Evolutionary conservation across 2,888 invertebrate genomes (phyloP).

Genomic region (Sphecodes monilicornis): DNA sequence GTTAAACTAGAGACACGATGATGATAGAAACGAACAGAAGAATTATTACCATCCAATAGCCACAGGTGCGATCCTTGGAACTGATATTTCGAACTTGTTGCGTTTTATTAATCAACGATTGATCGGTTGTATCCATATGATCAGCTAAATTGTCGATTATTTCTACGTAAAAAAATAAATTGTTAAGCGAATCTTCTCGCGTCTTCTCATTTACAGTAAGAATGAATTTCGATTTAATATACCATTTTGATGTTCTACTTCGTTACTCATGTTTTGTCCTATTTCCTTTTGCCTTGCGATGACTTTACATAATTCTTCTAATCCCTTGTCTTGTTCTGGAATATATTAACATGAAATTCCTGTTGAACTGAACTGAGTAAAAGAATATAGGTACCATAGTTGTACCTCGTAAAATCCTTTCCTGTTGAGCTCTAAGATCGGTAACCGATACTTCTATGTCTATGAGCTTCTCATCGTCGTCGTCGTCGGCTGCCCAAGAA

Average conservation of each 20-base stretch:
- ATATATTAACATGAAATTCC: slow-evolving; percentile 55
- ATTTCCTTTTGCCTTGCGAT: slow-evolving; percentile 91
- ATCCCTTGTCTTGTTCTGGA: slow-evolving; percentile 90
- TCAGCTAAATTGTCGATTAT: slow-evolving; percentile 91
- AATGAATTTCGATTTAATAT: slow-evolving; percentile 45
- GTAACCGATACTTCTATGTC: slow-evolving; percentile 84
- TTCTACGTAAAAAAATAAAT: slow-evolving; percentile 85
- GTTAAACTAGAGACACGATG: slow-evolving; percentile 84
- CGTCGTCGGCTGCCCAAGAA: slow-evolving; percentile 83
- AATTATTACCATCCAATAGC: slow-evolving; percentile 91
- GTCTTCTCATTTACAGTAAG: not conserved
- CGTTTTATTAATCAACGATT: slow-evolving; percentile 89
- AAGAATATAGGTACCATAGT: slow-evolving; percentile 68
- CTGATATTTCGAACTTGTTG: slow-evolving; percentile 88
- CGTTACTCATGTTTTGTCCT: slow-evolving; percentile 90
- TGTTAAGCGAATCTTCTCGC: not conserved
- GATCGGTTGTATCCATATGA: slow-evolving; percentile 90
- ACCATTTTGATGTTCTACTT: slow-evolving; percentile 93
- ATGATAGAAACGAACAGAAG: slow-evolving; percentile 89
- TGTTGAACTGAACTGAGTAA: not conserved
- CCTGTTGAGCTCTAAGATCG: slow-evolving; percentile 87
- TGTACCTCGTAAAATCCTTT: slow-evolving; percentile 86
- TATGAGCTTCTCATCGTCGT: slow-evolving; percentile 84
- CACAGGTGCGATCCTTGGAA: slow-evolving; percentile 89
- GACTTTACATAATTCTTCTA: slow-evolving; percentile 90